A percentile compares a stretch with the other conserved stretches of the same genome.
These are phyloP conservation scores for Tyto alba DNA, from an alignment of 2,113 vertebrate genomes.

Conservation along the genomic window DNA sequence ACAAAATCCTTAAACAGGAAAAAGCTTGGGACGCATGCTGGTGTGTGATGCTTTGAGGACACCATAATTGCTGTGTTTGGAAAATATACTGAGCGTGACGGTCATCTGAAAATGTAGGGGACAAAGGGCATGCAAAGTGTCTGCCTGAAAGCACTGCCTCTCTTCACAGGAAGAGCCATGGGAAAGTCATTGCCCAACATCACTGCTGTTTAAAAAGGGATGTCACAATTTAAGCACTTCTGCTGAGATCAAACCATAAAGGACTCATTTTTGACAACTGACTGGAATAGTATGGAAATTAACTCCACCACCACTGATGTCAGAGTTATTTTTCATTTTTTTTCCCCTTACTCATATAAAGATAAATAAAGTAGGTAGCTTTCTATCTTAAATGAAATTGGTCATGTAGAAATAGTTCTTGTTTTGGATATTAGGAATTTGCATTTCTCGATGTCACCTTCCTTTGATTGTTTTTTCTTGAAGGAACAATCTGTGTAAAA, in stretches of 20 bases:
- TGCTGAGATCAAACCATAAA: background rate
- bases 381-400: background rate
- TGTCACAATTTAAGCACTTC: background rate
- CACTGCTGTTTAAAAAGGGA: background rate
- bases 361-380: background rate
- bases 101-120: background rate
- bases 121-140: background rate
- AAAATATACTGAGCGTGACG: background rate
- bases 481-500: background rate
- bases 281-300: background rate
- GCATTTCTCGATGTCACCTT: background rate
- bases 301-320: background rate
- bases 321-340: background rate
- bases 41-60: background rate
- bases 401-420: background rate
- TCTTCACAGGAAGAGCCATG: background rate
- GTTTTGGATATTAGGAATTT: background rate
- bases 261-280: background rate
- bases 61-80: background rate
- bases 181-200: background rate
- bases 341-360: background rate
- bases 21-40: background rate
- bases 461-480: background rate
- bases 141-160: background rate
- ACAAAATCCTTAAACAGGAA: background rate